Percentiles rank a stretch among this genome's conserved stretches.
Evolutionary conservation across 2,888 invertebrate genomes (phyloP).

Genomic region (Callyntrura sp.): DNA sequence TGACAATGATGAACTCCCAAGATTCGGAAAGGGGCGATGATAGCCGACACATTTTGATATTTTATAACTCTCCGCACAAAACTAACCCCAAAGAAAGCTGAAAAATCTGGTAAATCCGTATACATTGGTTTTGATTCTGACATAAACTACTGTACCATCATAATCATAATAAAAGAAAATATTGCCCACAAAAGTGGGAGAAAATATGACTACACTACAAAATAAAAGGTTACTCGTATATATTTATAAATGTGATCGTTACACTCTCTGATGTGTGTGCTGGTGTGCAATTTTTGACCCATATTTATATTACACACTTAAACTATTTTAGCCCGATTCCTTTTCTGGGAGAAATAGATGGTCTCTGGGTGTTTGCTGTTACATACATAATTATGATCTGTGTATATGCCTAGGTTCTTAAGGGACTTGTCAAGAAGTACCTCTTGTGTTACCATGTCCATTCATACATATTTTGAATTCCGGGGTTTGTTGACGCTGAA

Average conservation of each 20-base stretch:
- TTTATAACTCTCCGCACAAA: constrained; percentile 44
- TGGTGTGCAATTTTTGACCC: not conserved
- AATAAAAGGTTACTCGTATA: not conserved
- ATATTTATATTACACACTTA: constrained; percentile 20
- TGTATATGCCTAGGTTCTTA: constrained; percentile 4
- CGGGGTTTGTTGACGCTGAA: not conserved
- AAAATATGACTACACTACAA: constrained; percentile 36
- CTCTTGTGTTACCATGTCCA: constrained; percentile 14
- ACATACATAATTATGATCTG: not conserved
- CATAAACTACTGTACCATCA: constrained; percentile 16
- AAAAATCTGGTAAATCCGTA: constrained; percentile 1
- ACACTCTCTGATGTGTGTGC: not conserved
- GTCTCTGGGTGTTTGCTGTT: not conserved
- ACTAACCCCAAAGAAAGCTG: not conserved
- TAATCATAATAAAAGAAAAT: constrained; percentile 36
- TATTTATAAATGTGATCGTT: too few species aligned
- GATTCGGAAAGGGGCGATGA: constrained; percentile 72
- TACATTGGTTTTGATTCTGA: not conserved
- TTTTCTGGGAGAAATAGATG: not conserved
- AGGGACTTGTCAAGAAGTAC: not conserved
- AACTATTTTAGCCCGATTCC: not conserved
- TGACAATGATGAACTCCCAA: constrained; percentile 72
- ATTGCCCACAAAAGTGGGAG: constrained; percentile 2
- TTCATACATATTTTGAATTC: not conserved
- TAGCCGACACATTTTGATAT: constrained; percentile 69